Conservation (phyloP, 2,797 vertebrate species). For the Crax fasciolata region DNA sequence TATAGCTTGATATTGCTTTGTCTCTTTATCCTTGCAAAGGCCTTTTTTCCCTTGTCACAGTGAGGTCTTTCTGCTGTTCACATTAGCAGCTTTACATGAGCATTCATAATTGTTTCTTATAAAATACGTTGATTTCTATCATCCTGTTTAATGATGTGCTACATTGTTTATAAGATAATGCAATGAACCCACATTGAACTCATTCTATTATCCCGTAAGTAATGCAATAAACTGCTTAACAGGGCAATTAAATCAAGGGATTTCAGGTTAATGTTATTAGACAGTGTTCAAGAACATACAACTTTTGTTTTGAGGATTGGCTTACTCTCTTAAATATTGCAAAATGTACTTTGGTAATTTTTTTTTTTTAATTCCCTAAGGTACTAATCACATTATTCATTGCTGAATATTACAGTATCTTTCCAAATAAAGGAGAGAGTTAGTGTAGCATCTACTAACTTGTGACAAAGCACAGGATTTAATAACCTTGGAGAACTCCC, state of each 20-base stretch:
- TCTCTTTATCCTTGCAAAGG: conserved; percentile 4
- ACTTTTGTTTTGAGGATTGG: conserved; percentile 39
- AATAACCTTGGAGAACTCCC: conserved; percentile 74
- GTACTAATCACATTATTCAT: conserved; percentile 62
- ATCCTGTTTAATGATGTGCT: conserved; percentile 68
- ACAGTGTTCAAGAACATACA: conserved; percentile 30
- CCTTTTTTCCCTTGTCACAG: background rate
- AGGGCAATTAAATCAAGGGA: conserved; percentile 68
- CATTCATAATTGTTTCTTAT: conserved; percentile 66
- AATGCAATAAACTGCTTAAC: conserved; percentile 70
- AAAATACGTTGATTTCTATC: conserved; percentile 73
- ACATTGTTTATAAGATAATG: conserved; percentile 73
- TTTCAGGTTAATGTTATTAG: conserved; percentile 70
- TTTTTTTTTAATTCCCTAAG: conserved; percentile 62
- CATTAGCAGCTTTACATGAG: background rate
- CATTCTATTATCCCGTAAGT: conserved; percentile 64
- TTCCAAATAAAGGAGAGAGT: conserved; percentile 43
- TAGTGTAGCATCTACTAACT: conserved; percentile 45
- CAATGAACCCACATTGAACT: conserved; percentile 67
- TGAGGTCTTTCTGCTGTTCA: conserved; percentile 31
- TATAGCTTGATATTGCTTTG: conserved; percentile 13
- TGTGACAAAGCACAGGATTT: conserved; percentile 59
- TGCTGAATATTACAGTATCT: conserved; percentile 52
- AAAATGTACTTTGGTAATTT: conserved; percentile 47
- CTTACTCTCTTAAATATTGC: conserved; percentile 48